Conservation (phyloP, 2,113 vertebrate genomes). For the Talpa occidentalis region DNA sequence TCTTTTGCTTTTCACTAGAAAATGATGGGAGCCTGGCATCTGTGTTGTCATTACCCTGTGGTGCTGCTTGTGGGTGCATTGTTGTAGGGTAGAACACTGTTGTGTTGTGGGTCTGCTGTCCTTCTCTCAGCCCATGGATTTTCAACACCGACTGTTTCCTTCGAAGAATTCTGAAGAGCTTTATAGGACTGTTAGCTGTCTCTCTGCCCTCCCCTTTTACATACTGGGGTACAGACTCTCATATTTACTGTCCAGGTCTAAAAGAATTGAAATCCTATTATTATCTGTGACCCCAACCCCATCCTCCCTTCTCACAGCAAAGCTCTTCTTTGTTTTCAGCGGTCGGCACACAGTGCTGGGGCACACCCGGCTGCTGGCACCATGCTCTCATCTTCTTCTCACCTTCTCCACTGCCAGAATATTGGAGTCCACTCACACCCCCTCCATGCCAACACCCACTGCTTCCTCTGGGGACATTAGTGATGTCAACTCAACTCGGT, state of each 20-base stretch:
- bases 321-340: not conserved
- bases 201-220: not conserved
- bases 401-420: not conserved
- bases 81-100: rapidly evolving
- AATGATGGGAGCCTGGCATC: too few relatives aligned
- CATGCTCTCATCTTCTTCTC: rapidly evolving
- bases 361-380: rapidly evolving
- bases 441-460: not conserved
- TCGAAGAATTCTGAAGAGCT: not conserved
- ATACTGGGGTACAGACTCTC: not conserved
- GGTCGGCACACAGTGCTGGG: rapidly evolving
- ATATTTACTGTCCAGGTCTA: not conserved
- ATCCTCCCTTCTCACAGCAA: not conserved
- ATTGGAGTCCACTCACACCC: not conserved
- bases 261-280: not conserved
- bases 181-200: not conserved
- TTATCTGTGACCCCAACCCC: not conserved
- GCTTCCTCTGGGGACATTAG: not conserved
- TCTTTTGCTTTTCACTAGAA: not conserved
- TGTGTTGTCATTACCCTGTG: rapidly evolving
- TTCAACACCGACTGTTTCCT: not conserved
- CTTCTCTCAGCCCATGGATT: not conserved
- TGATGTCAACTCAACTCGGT: rapidly evolving
- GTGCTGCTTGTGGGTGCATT: too few relatives aligned
- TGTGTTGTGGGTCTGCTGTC: not conserved